These are phyloP conservation scores for Mastigias papua DNA, from an alignment of 30 jellyfish, hydroid and myxozoan genomes.

Conservation along the genomic window DNA sequence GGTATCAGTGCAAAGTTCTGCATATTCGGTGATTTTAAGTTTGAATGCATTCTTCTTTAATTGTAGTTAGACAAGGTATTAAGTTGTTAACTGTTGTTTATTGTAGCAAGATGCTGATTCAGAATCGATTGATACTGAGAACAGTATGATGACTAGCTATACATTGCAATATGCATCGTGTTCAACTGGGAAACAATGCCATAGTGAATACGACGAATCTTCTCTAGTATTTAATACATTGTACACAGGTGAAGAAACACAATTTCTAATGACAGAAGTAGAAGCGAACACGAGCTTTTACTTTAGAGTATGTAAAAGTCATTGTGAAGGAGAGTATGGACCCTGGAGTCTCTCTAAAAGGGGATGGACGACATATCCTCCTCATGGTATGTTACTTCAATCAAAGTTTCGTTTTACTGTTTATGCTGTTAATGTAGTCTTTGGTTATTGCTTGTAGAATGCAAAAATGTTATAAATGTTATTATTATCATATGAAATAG, in stretches of 20 bases:
- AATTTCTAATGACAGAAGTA: constrained; percentile 79
- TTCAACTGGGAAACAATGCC: constrained; percentile 24
- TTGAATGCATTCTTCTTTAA: neutral
- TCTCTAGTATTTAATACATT: constrained; percentile 71
- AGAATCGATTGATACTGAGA: constrained; percentile 94
- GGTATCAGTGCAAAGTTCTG: no score
- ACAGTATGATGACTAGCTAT: constrained; percentile 73
- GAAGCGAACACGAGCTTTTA: constrained; percentile 80
- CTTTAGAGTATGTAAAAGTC: constrained; percentile 89
- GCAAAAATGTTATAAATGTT: no score
- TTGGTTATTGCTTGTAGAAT: no score
- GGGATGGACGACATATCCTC: constrained; percentile 93
- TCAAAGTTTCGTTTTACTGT: no score
- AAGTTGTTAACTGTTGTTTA: neutral
- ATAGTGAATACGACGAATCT: constrained; percentile 58
- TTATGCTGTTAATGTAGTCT: no score
- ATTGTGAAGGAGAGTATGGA: constrained; percentile 76
- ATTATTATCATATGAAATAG: no score
- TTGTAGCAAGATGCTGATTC: constrained; percentile 79
- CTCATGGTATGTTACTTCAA: constrained; percentile 77
- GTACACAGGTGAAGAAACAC: constrained; percentile 96
- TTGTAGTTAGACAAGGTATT: neutral
- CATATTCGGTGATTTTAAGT: neutral
- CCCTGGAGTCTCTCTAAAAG: constrained; percentile 95
- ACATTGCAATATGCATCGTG: constrained; percentile 76